phyloP scores from a whole-genome alignment of 2,797 vertebrate species.

The Hoplostethus atlanticus region DNA sequence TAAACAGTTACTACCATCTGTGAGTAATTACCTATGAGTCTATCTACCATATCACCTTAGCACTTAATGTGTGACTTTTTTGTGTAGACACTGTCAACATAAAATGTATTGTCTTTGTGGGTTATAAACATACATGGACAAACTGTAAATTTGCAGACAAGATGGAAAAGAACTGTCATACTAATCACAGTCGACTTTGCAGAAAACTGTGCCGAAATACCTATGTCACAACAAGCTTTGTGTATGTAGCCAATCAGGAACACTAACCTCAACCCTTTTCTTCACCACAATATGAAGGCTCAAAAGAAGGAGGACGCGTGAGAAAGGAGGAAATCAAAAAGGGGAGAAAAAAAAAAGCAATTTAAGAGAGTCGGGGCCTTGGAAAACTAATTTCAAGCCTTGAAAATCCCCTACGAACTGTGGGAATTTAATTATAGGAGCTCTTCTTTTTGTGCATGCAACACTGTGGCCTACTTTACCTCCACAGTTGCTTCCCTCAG shows the following conservation, averaged over 20 bases:
- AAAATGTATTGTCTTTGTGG: background rate
- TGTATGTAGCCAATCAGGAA: background rate
- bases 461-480: conserved; percentile 61
- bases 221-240: background rate
- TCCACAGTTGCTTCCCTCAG: conserved; percentile 35
- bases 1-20: too few species aligned
- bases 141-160: background rate
- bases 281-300: conserved; percentile 8
- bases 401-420: conserved; percentile 68
- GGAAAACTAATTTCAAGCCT: conserved; percentile 63
- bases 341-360: conserved; percentile 59
- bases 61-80: too few species aligned
- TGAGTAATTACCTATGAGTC: too few species aligned
- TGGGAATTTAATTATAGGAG: conserved; percentile 69
- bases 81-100: background rate
- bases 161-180: background rate
- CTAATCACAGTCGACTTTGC: background rate
- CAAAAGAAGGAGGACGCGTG: conserved; percentile 6
- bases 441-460: conserved; percentile 48
- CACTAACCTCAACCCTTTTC: background rate
- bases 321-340: conserved; percentile 29
- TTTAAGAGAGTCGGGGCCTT: conserved; percentile 54
- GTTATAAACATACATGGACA: background rate
- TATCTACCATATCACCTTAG: too few species aligned
- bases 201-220: background rate